Evolutionary conservation across 2,797 vertebrate genomes (phyloP), one percentile per base, ranked within the genome.

Genomic region (Cynopterus sphinx): DNA sequence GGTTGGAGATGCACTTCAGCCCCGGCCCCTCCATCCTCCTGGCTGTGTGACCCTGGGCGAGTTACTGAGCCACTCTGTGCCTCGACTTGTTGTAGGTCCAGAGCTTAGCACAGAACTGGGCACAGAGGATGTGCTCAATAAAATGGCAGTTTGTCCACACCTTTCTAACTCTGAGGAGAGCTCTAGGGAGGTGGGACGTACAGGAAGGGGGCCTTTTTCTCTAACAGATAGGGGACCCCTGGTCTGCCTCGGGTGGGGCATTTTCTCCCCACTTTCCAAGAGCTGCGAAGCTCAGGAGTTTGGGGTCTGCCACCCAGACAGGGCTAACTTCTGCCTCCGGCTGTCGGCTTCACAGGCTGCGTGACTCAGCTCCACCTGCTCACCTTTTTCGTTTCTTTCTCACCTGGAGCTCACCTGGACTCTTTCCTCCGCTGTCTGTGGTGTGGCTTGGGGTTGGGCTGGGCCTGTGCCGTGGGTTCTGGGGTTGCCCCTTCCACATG

Each of bases 361-460:
- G 22, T 82, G 90, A 93, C 73, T 89, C 63, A 21, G 61, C 16
- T 7, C 36, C 82, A 68, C 78, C 68, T 41, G 77, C 49, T 81
- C 19, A 0, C 49, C 86, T 55, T 21, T 31, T 21, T 65, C 36
- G 13, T 49, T 49, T 19, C n/a, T 39, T 53, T 53, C 89, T 22
- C 13, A 79, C 93, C 87, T 3, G 46, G 46, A 53, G 53, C 68
- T 85, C 91, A 87, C 91, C 86, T 63, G 92, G 57, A 36, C 36
- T 71, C 41, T 68, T 15, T 85, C 55, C 49, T 39, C 19, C 2
- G 0, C 3, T 5, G 65, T 87, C 75, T 9, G 28, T 28, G 31
- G 61, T 15, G 5, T 5, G 22, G 68, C 17, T 1, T 24, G n/a
- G 41, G 49, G 26, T 28, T 57, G 19, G 74, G 33, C 9, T 28